Conservation (phyloP, 2,113 vertebrate species). For the pig (Sus scrofa) region DNA sequence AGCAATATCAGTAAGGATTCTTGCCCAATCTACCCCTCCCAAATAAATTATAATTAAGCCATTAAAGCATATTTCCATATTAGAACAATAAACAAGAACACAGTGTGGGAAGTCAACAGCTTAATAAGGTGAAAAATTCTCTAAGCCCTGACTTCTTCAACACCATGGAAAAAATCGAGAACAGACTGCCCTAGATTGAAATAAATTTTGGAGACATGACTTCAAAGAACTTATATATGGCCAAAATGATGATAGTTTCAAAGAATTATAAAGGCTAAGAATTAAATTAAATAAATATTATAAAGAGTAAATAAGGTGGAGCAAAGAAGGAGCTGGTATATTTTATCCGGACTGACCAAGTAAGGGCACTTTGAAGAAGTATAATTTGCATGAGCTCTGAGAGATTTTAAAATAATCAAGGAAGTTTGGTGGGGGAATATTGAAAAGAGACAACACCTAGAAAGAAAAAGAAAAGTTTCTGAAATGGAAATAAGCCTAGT, state of each 20-base stretch:
- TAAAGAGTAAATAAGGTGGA: neutral
- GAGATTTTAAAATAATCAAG: neutral
- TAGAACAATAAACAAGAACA: neutral
- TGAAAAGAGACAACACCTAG: neutral
- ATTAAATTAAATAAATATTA: neutral
- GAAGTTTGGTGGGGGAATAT: neutral
- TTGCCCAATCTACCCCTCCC: neutral
- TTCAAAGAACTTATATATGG: neutral
- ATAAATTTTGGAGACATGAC: neutral
- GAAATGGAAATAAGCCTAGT: neutral
- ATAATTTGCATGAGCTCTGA: neutral
- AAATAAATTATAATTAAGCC: neutral
- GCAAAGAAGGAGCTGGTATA: neutral
- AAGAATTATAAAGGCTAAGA: neutral
- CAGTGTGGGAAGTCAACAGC: neutral
- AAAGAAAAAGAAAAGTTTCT: neutral
- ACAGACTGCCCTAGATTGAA: neutral
- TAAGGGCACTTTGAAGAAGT: neutral
- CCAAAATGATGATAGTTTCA: neutral
- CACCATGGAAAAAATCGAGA: neutral
- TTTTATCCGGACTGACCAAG: neutral
- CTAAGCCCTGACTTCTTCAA: neutral
- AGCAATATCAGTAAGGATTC: neutral
- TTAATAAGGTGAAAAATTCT: neutral
- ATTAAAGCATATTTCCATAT: neutral